phyloP scores from a whole-genome alignment of 2,797 vertebrate species.

The Sebastiscus tertius region DNA sequence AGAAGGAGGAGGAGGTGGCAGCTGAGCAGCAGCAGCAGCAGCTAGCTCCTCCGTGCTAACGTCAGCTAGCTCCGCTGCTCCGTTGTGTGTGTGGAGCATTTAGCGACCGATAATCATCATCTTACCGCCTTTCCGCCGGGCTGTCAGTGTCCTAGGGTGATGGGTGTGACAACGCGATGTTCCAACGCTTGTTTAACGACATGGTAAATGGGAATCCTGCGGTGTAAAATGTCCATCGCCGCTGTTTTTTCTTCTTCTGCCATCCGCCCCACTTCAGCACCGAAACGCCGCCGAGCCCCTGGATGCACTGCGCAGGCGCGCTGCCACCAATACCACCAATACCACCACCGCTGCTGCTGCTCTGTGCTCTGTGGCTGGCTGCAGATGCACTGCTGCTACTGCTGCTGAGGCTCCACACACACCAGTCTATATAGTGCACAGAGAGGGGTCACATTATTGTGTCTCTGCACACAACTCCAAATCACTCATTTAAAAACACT shows the following conservation, averaged over 20 bases:
- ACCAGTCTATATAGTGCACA: neutral
- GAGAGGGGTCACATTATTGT: neutral
- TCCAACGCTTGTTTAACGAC: slow-evolving; percentile 64
- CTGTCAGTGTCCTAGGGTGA: slow-evolving; percentile 74
- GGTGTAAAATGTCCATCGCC: slow-evolving; percentile 86
- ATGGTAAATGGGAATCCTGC: slow-evolving; percentile 72
- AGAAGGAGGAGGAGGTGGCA: slow-evolving; percentile 60
- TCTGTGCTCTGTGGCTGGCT: neutral
- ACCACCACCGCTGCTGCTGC: too few species aligned
- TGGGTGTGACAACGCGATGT: slow-evolving; percentile 52
- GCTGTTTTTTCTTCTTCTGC: slow-evolving; percentile 81
- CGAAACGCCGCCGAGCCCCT: slow-evolving; percentile 91
- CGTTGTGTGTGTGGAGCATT: slow-evolving; percentile 45
- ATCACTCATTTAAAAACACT: too few species aligned
- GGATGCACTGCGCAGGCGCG: slow-evolving; percentile 88
- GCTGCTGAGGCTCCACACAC: slow-evolving; percentile 30
- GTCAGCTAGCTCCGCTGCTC: slow-evolving; percentile 56
- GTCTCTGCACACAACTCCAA: too few species aligned
- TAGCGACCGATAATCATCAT: slow-evolving; percentile 64
- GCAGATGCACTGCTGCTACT: too few species aligned
- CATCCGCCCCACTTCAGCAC: slow-evolving; percentile 99
- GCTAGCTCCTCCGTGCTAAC: slow-evolving; percentile 73
- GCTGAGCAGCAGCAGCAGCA: slow-evolving; percentile 60
- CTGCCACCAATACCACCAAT: slow-evolving; percentile 13
- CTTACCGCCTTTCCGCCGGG: slow-evolving; percentile 78